Conservation (phyloP, 1,140 invertebrate species). For the Hydropsyche tenuis region DNA sequence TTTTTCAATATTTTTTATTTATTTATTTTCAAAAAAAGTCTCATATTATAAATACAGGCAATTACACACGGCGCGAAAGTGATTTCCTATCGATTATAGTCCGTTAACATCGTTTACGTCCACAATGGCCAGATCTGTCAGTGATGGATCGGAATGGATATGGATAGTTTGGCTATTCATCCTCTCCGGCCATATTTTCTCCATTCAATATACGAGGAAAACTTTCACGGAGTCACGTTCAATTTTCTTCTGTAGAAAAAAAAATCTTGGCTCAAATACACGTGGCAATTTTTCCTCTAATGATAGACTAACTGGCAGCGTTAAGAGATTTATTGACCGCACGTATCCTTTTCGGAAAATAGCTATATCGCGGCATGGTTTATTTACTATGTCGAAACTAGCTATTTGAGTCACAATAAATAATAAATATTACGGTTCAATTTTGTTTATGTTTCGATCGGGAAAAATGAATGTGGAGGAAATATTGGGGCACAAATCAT, state of each 20-base stretch:
- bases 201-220: background rate
- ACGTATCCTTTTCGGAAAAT: conserved; percentile 3
- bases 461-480: no score
- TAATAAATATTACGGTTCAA: no score
- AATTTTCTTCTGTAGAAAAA: conserved; percentile 1
- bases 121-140: conserved; percentile 8
- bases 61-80: background rate
- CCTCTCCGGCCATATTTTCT: background rate
- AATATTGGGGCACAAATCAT: no score
- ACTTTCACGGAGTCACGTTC: background rate
- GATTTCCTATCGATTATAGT: conserved; percentile 12
- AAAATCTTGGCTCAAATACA: conserved; percentile 13
- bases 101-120: conserved; percentile 9
- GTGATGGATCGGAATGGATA: conserved; percentile 12
- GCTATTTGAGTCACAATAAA: no score
- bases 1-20: background rate
- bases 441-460: no score
- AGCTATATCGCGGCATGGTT: background rate
- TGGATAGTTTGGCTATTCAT: conserved; percentile 1
- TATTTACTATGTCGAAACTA: no score
- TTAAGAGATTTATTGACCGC: conserved; percentile 9
- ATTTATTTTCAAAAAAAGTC: background rate
- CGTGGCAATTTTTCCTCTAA: conserved; percentile 15
- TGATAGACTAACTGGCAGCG: conserved; percentile 5
- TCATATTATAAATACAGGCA: background rate